Evolutionary conservation across 2,113 vertebrate genomes (phyloP), one percentile per base, ranked within the genome.

Genomic region (Phrynocephalus versicolor): DNA sequence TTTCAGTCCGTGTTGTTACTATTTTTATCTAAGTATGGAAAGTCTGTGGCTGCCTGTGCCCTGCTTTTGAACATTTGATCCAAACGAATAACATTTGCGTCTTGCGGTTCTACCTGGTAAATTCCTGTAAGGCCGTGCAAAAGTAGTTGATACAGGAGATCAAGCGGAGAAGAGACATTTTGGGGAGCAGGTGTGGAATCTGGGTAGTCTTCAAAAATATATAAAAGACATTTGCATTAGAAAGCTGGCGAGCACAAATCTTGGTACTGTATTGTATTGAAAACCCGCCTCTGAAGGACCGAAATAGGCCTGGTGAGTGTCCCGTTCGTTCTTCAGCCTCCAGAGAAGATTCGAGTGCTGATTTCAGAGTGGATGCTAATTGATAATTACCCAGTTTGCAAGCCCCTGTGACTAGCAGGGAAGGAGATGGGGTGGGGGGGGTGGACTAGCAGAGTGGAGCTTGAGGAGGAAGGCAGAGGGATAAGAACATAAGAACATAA

Each of bases 331-430:
- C n/a, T 8, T 27, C 7, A 12, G 58, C 39, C 39, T 5, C 30
- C n/a, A 41, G 69, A 64, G 37, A 27, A n/a, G 35, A 18, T 9
- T 62, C 57, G 45, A 37, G 30, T n/a, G 5, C 84, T 79, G 84
- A 72, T 79, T 85, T 85, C 67, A 35, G 35, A 79, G 67, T 51
- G 58, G 77, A 41, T 85, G 55, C 55, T 79, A 72, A 85, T 64
- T 85, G 69, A 41, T 64, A 64, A 85, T 85, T 64, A 64, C 12
- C 37, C 84, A 27, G 55, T 79, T 80, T 51, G 30, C 67, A 73
- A 79, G 77, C 67, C 77, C 78, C 39, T 85, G 73, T 72, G 67
- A 51, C 67, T 80, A 57, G 45, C 18, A 5, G 39, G 57, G 67
- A 23, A 9, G 6, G 39, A 27, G 45, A 12, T 39, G 45, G 64